These are phyloP conservation scores for Vicugna pacos DNA, from an alignment of 2,113 vertebrate genomes.

Conservation along the genomic window DNA sequence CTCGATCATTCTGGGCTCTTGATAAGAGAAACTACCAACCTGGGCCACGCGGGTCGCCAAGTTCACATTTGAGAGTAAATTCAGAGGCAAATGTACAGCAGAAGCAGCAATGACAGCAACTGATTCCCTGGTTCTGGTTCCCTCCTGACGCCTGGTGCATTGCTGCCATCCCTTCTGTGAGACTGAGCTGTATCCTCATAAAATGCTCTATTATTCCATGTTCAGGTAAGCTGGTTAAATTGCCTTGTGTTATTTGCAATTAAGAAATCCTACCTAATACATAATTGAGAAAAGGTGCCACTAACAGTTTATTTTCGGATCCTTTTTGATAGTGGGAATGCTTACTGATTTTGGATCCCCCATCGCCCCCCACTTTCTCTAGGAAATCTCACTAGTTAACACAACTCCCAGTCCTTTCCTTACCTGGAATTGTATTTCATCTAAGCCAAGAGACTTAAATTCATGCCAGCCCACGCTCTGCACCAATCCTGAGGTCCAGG, in stretches of 20 bases:
- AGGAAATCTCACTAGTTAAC: background rate
- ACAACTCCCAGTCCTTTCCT: background rate
- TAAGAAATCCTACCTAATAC: background rate
- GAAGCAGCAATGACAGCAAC: no score
- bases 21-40: background rate
- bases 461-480: background rate
- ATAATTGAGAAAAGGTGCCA: background rate
- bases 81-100: no score
- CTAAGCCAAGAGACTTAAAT: background rate
- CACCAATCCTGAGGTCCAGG: background rate
- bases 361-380: background rate
- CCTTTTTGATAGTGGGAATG: background rate
- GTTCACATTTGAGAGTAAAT: no score
- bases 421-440: background rate
- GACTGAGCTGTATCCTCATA: background rate
- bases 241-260: background rate
- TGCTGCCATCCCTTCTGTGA: no score
- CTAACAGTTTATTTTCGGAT: background rate
- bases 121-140: no score
- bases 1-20: background rate
- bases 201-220: background rate
- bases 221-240: background rate
- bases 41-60: background rate
- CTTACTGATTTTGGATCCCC: background rate
- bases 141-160: no score